phyloP scores from a whole-genome alignment of 2,797 vertebrate genomes.

The Helostoma temminkii region DNA sequence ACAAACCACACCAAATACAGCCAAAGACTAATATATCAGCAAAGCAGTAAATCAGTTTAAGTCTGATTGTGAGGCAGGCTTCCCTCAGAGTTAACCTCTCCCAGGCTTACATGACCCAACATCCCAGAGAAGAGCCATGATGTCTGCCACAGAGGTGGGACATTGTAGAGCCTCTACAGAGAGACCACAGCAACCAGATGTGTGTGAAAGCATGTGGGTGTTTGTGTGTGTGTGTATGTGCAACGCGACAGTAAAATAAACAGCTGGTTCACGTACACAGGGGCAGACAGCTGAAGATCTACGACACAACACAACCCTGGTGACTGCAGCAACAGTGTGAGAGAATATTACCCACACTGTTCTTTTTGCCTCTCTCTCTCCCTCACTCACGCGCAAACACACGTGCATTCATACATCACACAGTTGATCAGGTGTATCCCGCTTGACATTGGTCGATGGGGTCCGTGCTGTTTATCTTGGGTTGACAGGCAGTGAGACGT shows the following conservation, averaged over 20 bases:
- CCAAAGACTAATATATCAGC: neutral
- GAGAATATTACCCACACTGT: constrained; percentile 61
- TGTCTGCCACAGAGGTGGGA: constrained; percentile 32
- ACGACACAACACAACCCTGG: constrained; percentile 1
- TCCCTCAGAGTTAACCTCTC: constrained; percentile 47
- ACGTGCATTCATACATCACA: constrained; percentile 46
- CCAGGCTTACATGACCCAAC: constrained; percentile 44
- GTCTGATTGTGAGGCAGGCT: neutral
- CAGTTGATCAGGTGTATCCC: constrained; percentile 62
- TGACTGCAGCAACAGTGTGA: constrained; percentile 21
- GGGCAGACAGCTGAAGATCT: constrained; percentile 35
- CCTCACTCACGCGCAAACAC: neutral
- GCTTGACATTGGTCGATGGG: constrained; percentile 55
- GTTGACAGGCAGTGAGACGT: constrained; percentile 42
- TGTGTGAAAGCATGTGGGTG: neutral
- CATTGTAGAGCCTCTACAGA: constrained; percentile 4
- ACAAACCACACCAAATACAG: constrained; percentile 16
- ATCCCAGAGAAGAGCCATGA: constrained; percentile 7
- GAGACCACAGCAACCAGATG: neutral
- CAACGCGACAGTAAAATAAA: constrained; percentile 31
- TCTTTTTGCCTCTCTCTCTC: neutral
- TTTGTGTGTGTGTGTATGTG: constrained; percentile 32
- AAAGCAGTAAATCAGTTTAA: constrained; percentile 20
- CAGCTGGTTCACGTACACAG: constrained; percentile 36
- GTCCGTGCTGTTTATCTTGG: constrained; percentile 58